Conservation (phyloP, 2,113 vertebrate species). For the Sceloporus undulatus region DNA sequence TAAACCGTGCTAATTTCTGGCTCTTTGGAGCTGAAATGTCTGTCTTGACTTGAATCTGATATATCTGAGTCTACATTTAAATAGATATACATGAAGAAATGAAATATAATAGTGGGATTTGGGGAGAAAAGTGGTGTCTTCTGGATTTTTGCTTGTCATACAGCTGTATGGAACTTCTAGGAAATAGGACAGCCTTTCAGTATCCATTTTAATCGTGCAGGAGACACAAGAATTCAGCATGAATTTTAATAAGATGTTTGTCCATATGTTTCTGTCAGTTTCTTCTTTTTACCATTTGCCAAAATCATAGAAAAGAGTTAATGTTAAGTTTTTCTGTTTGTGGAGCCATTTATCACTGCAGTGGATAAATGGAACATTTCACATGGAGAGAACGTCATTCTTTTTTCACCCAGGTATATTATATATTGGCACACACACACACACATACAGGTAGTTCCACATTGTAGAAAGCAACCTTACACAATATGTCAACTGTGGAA, state of each 20-base stretch:
- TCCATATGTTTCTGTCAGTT: not conserved
- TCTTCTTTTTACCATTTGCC: not conserved
- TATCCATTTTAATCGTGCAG: not conserved
- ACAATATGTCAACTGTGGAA: not conserved
- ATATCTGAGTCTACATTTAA: too few relatives aligned
- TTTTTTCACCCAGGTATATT: not conserved
- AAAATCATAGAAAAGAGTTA: not conserved
- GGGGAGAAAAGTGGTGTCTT: too few relatives aligned
- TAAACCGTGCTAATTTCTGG: not conserved
- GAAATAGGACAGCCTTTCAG: not conserved
- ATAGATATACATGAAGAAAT: too few relatives aligned
- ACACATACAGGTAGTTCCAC: not conserved
- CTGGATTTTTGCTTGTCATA: too few relatives aligned
- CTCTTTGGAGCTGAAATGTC: too few relatives aligned
- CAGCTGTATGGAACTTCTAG: not conserved
- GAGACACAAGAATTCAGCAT: not conserved
- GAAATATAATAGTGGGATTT: too few relatives aligned
- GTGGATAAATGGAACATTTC: not conserved
- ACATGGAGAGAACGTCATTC: not conserved
- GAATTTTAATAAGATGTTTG: not conserved
- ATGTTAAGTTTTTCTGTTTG: not conserved
- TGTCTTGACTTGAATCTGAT: too few relatives aligned
- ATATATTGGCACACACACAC: not conserved
- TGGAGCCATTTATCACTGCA: not conserved
- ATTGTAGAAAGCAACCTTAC: not conserved